Conservation (phyloP, 2,113 vertebrate genomes). For the Deroptyus accipitrinus region DNA sequence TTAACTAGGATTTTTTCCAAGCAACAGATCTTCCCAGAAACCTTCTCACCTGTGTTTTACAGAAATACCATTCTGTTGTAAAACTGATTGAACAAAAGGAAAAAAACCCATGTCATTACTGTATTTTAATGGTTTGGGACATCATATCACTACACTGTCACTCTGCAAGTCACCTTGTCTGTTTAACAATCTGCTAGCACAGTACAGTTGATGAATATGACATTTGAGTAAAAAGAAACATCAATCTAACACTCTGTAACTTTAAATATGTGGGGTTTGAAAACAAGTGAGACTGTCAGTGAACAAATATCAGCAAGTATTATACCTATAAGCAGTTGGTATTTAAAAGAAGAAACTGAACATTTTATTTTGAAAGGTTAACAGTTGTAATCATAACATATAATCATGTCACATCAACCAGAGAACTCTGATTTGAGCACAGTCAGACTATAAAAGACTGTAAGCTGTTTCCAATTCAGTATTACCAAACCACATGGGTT, state of each 20-base stretch:
- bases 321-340: slow-evolving; percentile 21
- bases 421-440: slow-evolving; percentile 30
- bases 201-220: slow-evolving; percentile 54
- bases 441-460: neutral
- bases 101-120: neutral
- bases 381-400: slow-evolving; percentile 38
- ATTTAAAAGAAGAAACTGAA: slow-evolving; percentile 47
- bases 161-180: slow-evolving; percentile 52
- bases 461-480: neutral
- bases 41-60: neutral
- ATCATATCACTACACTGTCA: slow-evolving; percentile 36
- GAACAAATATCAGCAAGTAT: slow-evolving; percentile 19
- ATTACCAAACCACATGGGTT: neutral
- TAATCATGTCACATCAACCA: slow-evolving; percentile 52
- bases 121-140: slow-evolving; percentile 46
- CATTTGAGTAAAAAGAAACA: slow-evolving; percentile 52
- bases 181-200: slow-evolving; percentile 45
- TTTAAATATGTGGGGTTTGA: slow-evolving; percentile 53
- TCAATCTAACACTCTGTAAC: slow-evolving; percentile 38
- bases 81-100: slow-evolving; percentile 18
- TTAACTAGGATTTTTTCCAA: neutral
- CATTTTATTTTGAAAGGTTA: slow-evolving; percentile 62
- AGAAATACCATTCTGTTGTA: neutral
- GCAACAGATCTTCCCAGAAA: neutral
- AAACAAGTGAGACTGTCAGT: slow-evolving; percentile 42